phyloP scores from a whole-genome alignment of 2,113 vertebrate genomes.

The Athene cunicularia region DNA sequence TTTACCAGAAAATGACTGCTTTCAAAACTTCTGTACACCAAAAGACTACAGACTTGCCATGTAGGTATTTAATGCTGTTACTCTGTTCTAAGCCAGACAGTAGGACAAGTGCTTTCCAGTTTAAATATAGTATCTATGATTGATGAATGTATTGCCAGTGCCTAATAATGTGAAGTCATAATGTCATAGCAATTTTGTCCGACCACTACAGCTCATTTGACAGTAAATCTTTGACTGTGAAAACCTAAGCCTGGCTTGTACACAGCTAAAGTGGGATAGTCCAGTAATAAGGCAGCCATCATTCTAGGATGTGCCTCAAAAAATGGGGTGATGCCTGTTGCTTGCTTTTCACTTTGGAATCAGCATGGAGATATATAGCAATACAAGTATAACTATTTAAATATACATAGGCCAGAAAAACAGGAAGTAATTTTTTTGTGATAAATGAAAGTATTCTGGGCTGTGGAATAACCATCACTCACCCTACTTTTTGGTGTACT shows the following conservation, averaged over 20 bases:
- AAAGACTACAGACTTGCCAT: neutral
- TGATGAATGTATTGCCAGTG: neutral
- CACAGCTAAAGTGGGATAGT: neutral
- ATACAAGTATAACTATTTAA: neutral
- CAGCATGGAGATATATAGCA: neutral
- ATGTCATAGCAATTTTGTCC: neutral
- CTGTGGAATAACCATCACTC: neutral
- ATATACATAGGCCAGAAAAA: neutral
- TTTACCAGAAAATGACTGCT: neutral
- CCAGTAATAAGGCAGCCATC: neutral
- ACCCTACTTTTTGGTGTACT: neutral
- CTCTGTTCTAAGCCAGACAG: neutral
- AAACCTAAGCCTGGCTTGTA: neutral
- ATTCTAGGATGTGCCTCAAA: neutral
- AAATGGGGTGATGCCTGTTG: neutral
- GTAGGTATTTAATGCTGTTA: neutral
- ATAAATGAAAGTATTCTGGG: neutral
- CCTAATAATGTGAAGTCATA: slow-evolving; percentile 13
- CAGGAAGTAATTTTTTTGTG: neutral
- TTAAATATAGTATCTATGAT: neutral
- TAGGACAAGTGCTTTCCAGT: neutral
- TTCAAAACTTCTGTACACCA: neutral
- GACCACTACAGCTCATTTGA: neutral
- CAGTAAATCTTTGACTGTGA: neutral
- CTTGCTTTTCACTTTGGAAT: neutral